phyloP scores from a whole-genome alignment of 2,797 vertebrate species.

The Cercopithecus petaurista region DNA sequence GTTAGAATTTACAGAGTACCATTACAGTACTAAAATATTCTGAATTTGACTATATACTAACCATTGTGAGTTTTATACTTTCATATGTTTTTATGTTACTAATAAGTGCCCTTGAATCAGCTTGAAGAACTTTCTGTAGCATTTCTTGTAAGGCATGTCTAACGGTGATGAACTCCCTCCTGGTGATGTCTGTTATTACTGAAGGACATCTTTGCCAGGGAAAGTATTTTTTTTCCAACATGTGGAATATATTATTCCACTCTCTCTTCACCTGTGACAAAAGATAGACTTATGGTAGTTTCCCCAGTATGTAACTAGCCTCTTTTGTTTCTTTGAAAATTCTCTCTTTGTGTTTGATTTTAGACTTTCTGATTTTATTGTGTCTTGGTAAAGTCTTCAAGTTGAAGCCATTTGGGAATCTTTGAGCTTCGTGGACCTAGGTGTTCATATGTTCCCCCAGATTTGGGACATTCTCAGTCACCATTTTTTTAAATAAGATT shows the following conservation, averaged over 20 bases:
- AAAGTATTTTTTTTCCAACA: not conserved
- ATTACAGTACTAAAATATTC: not conserved
- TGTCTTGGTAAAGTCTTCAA: not conserved
- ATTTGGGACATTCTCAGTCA: not conserved
- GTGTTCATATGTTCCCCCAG: not conserved
- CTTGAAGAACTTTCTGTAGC: not conserved
- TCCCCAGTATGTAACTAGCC: not conserved
- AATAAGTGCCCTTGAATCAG: not conserved
- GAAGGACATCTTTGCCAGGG: not conserved
- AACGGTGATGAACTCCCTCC: not conserved
- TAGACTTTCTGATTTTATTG: not conserved
- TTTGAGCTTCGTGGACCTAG: not conserved
- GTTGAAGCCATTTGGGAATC: not conserved
- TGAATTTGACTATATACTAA: not conserved
- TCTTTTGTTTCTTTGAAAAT: not conserved
- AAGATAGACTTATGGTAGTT: not conserved
- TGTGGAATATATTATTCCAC: not conserved
- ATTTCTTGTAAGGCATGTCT: not conserved
- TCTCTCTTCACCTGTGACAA: not conserved
- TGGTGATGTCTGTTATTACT: not conserved
- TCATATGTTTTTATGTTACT: not conserved
- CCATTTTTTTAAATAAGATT: not conserved
- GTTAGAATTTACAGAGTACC: not conserved
- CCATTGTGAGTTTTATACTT: not conserved
- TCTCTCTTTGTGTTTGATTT: not conserved